Base-by-base conservation (phyloP, 2,113 vertebrate species). In the Daboia siamensis region DNA sequence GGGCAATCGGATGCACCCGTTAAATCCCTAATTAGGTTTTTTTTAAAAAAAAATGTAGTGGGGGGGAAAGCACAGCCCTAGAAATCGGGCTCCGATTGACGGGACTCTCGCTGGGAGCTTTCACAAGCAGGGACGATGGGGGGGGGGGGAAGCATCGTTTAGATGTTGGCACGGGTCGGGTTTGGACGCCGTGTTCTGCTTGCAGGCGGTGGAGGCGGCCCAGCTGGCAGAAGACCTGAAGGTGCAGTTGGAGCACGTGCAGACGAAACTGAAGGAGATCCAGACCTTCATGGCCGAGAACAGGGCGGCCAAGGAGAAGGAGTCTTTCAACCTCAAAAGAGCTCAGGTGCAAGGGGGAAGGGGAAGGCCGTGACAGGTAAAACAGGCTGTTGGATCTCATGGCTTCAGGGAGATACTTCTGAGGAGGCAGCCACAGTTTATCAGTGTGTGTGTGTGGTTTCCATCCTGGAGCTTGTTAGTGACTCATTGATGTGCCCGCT, bases 221-320 rank as follows among this genome's bases (percentile, higher is more conserved):
- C 99, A 99, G 97, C 95, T 99, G 96, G 98, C 99, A 3, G 99
- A 99, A 93, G 99, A 99, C 96, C 96, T 99, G 93, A 99, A 99
- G 96, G 99, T 99, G 90, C 98, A 99, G 97, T 97, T 99, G 95
- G 99, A 99, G 57, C 98, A 99, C 10, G 98, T 98, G 4, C 98
- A 98, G 96, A 97, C 97, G n/a, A 98, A 98, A 86, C 97, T 99
- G 11, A 98, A 98, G 74, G 98, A 99, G 96, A 98, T 99, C 95
- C 99, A 99, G 96, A 98, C 98, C 90, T 98, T 98, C 4, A 98
- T 99, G 94, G 98, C 98, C 0, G 99, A 99, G 95, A 99, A 99
- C 97, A 98, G 98, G 46, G 98, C 97, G 0, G 98, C 98, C 86
- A 98, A 98, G 1, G 99, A 99, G 96, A 98, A 98, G 87, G 99